Conservation (phyloP, 2,888 invertebrate species). For the Notocelia uddmanniana region DNA sequence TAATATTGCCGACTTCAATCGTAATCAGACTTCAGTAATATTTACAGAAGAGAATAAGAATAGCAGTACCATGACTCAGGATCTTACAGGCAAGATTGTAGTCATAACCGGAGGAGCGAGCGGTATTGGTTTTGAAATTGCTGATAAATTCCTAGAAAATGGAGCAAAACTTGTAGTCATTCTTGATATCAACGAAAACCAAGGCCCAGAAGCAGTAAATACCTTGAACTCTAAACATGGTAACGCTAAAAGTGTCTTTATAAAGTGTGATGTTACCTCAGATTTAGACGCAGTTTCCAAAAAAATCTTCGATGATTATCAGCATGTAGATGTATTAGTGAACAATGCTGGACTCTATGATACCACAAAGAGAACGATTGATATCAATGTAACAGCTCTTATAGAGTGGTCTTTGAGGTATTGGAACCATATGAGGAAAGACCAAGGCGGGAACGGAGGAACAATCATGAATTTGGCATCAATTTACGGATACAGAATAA, state of each 20-base stretch:
- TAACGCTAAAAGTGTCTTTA: conserved; percentile 71
- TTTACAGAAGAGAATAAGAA: too few species aligned
- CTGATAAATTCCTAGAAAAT: conserved; percentile 73
- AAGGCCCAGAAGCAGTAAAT: conserved; percentile 69
- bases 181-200: conserved; percentile 62
- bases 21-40: too few species aligned
- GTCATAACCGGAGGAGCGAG: conserved; percentile 83
- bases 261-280: conserved; percentile 80
- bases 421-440: conserved; percentile 84
- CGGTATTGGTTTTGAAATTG: conserved; percentile 81
- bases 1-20: too few species aligned
- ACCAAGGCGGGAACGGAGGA: conserved; percentile 86
- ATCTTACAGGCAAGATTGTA: conserved; percentile 50
- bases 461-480: conserved; percentile 88
- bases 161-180: conserved; percentile 63
- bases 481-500: conserved; percentile 82
- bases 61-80: too few species aligned
- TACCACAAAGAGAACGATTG: conserved; percentile 58
- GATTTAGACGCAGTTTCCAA: conserved; percentile 74
- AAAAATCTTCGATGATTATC: conserved; percentile 61
- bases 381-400: conserved; percentile 68
- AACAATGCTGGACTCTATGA: conserved; percentile 76
- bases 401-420: conserved; percentile 80
- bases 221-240: conserved; percentile 78
- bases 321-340: conserved; percentile 72